These are phyloP conservation scores for Leucophenga maculata DNA, from an alignment of 2,888 invertebrate genomes.

Conservation along the genomic window DNA sequence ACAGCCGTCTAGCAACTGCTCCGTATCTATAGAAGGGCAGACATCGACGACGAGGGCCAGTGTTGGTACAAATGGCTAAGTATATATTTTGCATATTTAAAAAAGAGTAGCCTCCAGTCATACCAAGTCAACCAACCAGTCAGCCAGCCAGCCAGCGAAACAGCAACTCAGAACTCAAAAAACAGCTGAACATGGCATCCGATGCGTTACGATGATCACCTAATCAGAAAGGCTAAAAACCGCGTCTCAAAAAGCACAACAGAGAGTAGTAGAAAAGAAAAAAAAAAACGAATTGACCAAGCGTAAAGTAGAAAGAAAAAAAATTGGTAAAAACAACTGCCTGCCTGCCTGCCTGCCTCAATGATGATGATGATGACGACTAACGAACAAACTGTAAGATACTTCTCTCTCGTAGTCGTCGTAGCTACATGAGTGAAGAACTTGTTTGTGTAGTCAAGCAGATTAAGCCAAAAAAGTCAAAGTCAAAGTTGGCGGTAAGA, in stretches of 20 bases:
- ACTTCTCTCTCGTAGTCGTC: no score
- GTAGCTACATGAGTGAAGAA: not conserved
- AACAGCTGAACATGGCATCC: constrained; percentile 58
- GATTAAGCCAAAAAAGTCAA: constrained; percentile 16
- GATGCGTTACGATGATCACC: constrained; percentile 54
- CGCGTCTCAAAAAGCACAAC: constrained; percentile 22
- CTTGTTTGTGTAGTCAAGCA: constrained; percentile 24
- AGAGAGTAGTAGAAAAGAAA: not conserved
- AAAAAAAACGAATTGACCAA: constrained; percentile 15
- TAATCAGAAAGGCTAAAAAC: constrained; percentile 31
- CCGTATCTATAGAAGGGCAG: not conserved
- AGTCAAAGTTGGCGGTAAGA: constrained; percentile 10
- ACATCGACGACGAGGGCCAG: constrained; percentile 3
- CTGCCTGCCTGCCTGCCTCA: no score
- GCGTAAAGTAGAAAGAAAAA: constrained; percentile 11
- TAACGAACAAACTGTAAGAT: no score
- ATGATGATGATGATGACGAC: no score
- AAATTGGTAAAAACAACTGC: no score
- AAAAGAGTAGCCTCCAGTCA: constrained; percentile 12
- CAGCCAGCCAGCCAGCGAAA: not conserved
- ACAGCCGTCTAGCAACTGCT: no score
- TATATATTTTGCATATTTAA: constrained; percentile 38
- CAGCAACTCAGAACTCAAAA: not conserved
- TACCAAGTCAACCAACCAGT: not conserved
- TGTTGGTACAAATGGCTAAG: not conserved